Percentiles rank a stretch among this genome's conserved stretches.
These are phyloP conservation scores for Protonemura montana DNA, from an alignment of 2,888 invertebrate genomes.

Conservation along the genomic window DNA sequence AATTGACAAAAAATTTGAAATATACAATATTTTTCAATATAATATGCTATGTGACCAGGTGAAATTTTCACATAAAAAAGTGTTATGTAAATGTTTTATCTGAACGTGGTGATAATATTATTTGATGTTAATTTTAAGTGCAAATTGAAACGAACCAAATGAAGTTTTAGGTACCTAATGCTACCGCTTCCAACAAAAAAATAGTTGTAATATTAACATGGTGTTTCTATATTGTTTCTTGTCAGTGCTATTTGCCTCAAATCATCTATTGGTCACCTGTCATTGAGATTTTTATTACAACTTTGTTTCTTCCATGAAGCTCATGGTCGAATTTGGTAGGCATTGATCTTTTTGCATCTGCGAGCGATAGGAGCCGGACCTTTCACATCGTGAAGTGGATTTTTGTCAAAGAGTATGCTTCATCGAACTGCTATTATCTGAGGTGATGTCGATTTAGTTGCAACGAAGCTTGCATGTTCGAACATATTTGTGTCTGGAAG, in stretches of 20 bases:
- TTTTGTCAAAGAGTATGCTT: neutral
- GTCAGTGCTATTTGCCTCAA: neutral
- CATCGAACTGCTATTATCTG: neutral
- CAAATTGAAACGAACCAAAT: neutral
- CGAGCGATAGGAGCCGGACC: neutral
- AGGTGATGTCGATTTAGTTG: neutral
- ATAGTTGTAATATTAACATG: neutral
- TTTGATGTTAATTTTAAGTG: constrained; percentile 12
- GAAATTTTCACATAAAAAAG: neutral
- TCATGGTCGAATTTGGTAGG: neutral
- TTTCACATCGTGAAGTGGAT: neutral
- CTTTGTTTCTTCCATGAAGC: neutral
- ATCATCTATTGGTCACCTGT: neutral
- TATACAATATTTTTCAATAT: constrained; percentile 12
- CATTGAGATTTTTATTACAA: neutral
- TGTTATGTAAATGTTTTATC: neutral
- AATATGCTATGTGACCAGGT: constrained; percentile 12
- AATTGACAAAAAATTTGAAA: neutral
- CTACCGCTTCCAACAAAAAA: neutral
- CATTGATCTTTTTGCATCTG: neutral
- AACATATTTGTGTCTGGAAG: neutral
- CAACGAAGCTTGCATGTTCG: neutral
- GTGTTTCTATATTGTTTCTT: neutral
- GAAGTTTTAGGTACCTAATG: neutral
- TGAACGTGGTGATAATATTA: constrained; percentile 12